Evolutionary conservation across 2,888 invertebrate genomes (phyloP), one percentile per base, ranked within the genome.

Genomic region (Cenopis cana): DNA sequence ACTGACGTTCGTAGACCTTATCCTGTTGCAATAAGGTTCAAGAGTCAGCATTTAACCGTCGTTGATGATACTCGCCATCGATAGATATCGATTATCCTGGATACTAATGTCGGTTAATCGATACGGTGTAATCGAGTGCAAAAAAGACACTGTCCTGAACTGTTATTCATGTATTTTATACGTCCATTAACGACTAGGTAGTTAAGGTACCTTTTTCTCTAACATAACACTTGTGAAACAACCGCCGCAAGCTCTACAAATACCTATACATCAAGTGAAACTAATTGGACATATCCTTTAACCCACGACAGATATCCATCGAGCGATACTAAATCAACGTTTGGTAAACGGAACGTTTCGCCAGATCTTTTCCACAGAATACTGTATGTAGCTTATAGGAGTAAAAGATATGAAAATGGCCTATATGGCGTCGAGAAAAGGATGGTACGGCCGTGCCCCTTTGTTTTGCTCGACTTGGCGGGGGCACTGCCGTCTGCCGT

Each of bases 11-110:
- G 6, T n/a, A 46, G 46, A 46, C 46, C n/a, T n/a, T 46, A 46
- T 8, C 1, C 1, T 12, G n/a, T 46, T 46, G n/a, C 6, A n/a
- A 46, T 46, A 46, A 46, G 46, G 46, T 46, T n/a, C n/a, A 46
- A 46, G 8, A n/a, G n/a, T n/a, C 6, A 14, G 46, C 6, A 67
- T 61, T 69, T 68, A 38, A 5, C 61, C 73, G 72, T 75, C 72
- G 68, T 71, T 65, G 71, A 72, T 57, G 57, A 24, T 55, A 55
- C 52, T 52, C 8, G 56, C 18, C n/a, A 69, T 69, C 73, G 72
- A 75, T 52, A 6, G 56, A 10, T 9, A 69, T 69, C 73, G 72
- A 75, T 74, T 74, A 75, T 74, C 68, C 24, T 52, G 67, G 33
- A 33, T 33, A 33, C 3, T 33, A 33, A n/a, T 36, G 54, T 57